Percentiles rank a stretch among this genome's conserved stretches.
These are phyloP conservation scores for Rhizoglyphus robini DNA, from an alignment of 1,140 invertebrate species.

Conservation along the genomic window DNA sequence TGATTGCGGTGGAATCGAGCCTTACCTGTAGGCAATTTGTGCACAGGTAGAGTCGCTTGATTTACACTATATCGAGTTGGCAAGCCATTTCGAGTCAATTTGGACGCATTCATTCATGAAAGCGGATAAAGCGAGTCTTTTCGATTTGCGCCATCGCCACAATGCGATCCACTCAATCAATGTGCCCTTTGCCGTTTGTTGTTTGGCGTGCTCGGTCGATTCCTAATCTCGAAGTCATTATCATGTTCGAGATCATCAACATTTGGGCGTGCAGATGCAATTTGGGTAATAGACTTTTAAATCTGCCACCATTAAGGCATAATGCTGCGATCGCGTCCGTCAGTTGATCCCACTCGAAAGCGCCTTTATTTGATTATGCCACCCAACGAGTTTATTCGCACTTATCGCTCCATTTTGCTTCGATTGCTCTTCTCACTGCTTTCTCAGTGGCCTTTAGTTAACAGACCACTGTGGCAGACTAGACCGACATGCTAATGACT, in stretches of 20 bases:
- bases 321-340: not conserved
- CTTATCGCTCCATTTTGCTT: constrained; percentile 11
- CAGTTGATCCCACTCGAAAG: not conserved
- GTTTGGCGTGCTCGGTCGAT: not conserved
- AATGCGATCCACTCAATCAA: not conserved
- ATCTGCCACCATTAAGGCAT: constrained; percentile 4
- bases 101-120: constrained; percentile 9
- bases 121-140: constrained; percentile 2
- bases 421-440: not conserved
- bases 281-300: constrained; percentile 14
- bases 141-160: constrained; percentile 11
- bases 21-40: too few relatives aligned
- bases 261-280: constrained; percentile 15
- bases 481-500: not conserved
- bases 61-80: too few relatives aligned
- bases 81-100: too few relatives aligned
- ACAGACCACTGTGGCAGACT: not conserved
- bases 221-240: constrained; percentile 5
- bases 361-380: constrained; percentile 15
- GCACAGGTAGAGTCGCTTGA: too few relatives aligned
- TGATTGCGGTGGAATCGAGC: too few relatives aligned
- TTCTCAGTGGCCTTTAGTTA: not conserved
- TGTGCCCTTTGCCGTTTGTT: not conserved
- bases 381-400: constrained; percentile 15
- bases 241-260: constrained; percentile 11